Evolutionary conservation across 2,888 invertebrate genomes (phyloP), one percentile per base, ranked within the genome.

Genomic region (Anthrax anthrax): DNA sequence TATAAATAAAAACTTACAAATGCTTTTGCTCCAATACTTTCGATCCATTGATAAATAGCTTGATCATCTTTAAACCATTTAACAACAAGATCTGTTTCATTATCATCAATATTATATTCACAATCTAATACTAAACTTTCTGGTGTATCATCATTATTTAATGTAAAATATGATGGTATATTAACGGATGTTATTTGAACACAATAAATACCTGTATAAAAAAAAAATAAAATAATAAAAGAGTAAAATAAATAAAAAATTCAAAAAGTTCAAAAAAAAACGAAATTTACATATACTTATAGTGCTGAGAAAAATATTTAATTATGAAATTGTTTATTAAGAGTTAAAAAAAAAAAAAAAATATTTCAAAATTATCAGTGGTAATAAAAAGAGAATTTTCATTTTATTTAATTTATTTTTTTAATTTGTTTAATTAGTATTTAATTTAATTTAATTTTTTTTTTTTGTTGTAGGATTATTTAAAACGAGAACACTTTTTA

Each of bases 41-140:
- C 80, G 50, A 85, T 84, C 84, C 85, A 86, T 62, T 85, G 84
- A 64, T 85, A 86, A n/a, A 85, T 79, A 0, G 78, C 75, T 42
- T 77, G 74, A 57, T 79, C 76, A 63, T 76, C 77, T 58, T 75
- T 74, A 60, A 77, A 83, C 85, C 86, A 85, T 62, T 84, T 84
- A 10, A 85, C 78, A 4, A 84, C 82, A 18, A 86, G 67, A 0
- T 81, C 81, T 0, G 74, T 72, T 52, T 79, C 78, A 56, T 77
- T 77, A 39, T 71, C 74, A 14, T 75, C 73, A 16, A 78, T 67
- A 40, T 58, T 56, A 54, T 80, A 85, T 57, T 83, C 79, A 58
- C 85, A 86, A 63, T 86, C 85, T 50, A 86, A 67, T 3, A 81
- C 72, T n/a, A 45, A 10, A 14, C 36, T 23, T 23, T 45, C 40